Percentiles rank a stretch among this genome's conserved stretches.
These are phyloP conservation scores for Meda fulgida DNA, from an alignment of 2,797 vertebrate species.

Conservation along the genomic window DNA sequence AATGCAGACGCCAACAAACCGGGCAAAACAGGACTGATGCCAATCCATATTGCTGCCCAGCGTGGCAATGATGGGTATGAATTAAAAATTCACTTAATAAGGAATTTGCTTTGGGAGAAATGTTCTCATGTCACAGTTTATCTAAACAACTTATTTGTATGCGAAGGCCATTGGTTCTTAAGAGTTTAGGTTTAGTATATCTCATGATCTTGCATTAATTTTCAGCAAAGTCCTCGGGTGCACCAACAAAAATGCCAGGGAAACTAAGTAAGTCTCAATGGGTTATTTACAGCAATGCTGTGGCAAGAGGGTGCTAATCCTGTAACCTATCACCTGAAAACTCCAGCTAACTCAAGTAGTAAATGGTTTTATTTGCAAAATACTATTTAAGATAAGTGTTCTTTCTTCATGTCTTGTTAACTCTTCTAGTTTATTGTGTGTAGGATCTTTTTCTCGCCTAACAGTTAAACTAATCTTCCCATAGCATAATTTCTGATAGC, in stretches of 20 bases:
- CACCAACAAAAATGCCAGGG: slow-evolving; percentile 41
- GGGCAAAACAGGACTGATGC: slow-evolving; percentile 86
- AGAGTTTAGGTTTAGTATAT: slow-evolving; percentile 32
- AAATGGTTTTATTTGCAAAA: slow-evolving; percentile 23
- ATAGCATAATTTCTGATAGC: background rate
- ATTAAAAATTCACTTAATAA: slow-evolving; percentile 5
- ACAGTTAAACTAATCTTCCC: slow-evolving; percentile 32
- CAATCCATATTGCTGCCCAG: slow-evolving; percentile 89
- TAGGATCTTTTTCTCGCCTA: slow-evolving; percentile 33
- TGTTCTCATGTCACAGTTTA: background rate
- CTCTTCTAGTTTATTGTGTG: slow-evolving; percentile 2
- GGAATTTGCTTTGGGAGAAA: background rate
- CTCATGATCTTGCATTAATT: slow-evolving; percentile 57
- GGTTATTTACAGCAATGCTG: slow-evolving; percentile 34
- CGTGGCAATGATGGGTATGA: slow-evolving; percentile 84
- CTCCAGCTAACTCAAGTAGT: slow-evolving; percentile 33
- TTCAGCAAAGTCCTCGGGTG: slow-evolving; percentile 50
- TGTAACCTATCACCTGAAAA: slow-evolving; percentile 47
- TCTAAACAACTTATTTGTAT: background rate
- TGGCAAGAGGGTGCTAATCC: slow-evolving; percentile 46
- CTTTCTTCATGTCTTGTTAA: slow-evolving; percentile 14
- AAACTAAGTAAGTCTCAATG: slow-evolving; percentile 60
- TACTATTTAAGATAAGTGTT: background rate
- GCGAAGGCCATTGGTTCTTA: slow-evolving; percentile 12
- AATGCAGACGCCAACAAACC: slow-evolving; percentile 90